Conservation (phyloP, 2,797 vertebrate genomes). For the Taeniopygia guttata region DNA sequence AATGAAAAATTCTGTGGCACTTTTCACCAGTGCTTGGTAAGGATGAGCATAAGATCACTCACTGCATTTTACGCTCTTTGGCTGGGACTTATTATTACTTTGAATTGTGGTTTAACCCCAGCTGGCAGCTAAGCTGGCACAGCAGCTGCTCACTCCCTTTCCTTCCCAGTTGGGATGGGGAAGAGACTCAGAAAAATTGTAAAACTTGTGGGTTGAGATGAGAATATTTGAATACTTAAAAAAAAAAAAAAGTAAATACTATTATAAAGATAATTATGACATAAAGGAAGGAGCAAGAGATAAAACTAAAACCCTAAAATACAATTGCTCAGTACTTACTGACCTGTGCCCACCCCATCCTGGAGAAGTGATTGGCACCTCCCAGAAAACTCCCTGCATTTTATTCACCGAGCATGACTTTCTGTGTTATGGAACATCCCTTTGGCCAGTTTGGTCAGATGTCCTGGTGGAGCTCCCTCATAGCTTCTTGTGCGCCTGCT, state of each 20-base stretch:
- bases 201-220: not conserved
- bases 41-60: not conserved
- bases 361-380: not conserved
- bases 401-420: not conserved
- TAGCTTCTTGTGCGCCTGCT: not conserved
- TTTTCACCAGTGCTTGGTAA: not conserved
- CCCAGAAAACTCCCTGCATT: not conserved
- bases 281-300: not conserved
- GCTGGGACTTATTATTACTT: not conserved
- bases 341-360: not conserved
- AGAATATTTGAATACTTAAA: not conserved
- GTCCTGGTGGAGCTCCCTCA: not conserved
- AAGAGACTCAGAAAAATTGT: not conserved
- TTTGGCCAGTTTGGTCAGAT: not conserved
- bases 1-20: not conserved
- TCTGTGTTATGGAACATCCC: not conserved
- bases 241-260: not conserved
- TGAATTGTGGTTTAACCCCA: not conserved
- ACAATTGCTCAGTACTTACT: not conserved
- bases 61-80: not conserved
- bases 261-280: not conserved
- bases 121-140: not conserved
- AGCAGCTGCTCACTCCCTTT: not conserved
- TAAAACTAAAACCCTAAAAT: not conserved
- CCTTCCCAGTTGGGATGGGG: not conserved